Conservation (phyloP, 2,113 vertebrate species). For the Sclerurus mexicanus region DNA sequence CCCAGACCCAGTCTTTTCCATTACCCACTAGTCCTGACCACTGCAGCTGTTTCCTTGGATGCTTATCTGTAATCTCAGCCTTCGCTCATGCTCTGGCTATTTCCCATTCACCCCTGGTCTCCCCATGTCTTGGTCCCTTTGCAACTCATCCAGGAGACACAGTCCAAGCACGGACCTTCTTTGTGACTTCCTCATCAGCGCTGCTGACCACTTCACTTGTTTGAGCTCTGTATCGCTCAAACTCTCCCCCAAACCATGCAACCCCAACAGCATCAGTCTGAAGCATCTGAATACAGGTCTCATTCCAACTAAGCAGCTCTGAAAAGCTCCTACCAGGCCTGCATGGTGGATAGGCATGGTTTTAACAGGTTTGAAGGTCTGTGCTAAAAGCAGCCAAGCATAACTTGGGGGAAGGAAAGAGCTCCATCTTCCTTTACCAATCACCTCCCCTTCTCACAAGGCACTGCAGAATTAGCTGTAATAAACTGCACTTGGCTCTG, state of each 20-base stretch:
- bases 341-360: too few relatives aligned
- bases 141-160: not conserved
- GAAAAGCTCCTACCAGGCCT: not conserved
- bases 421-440: not conserved
- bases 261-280: not conserved
- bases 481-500: not conserved
- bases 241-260: not conserved
- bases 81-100: not conserved
- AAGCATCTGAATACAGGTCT: not conserved
- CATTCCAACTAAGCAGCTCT: not conserved
- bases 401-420: not conserved
- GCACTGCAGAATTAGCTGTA: not conserved
- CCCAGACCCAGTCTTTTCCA: not conserved
- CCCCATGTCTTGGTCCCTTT: not conserved
- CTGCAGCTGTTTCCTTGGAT: not conserved
- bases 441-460: not conserved
- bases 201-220: not conserved
- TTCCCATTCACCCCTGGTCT: not conserved
- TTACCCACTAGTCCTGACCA: not conserved
- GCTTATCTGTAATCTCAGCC: not conserved
- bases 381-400: not conserved
- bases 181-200: not conserved
- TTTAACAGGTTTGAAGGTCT: not conserved
- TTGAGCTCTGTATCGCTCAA: not conserved
- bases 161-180: not conserved